These are phyloP conservation scores for Lerista edwardsae DNA, from an alignment of 2,797 vertebrate genomes.

Conservation along the genomic window DNA sequence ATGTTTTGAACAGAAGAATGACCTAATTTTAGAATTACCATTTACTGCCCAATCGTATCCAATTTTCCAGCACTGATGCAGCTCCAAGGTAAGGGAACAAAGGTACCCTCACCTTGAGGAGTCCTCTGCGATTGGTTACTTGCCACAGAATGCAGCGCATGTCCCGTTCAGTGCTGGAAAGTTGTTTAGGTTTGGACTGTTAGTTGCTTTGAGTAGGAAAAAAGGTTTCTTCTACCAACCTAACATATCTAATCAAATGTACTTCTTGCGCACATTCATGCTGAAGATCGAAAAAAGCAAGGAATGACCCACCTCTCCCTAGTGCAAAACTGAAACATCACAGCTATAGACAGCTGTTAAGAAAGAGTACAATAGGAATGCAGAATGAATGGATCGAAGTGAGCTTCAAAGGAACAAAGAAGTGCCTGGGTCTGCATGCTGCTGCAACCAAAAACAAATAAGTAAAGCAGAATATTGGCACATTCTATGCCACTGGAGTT, in stretches of 20 bases:
- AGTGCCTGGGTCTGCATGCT: neutral
- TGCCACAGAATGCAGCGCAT: too few species aligned
- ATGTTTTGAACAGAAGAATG: neutral
- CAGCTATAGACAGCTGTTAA: neutral
- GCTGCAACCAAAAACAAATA: neutral
- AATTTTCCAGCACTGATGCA: too few species aligned
- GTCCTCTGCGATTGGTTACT: too few species aligned
- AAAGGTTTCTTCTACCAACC: conserved; percentile 9
- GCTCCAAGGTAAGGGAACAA: too few species aligned
- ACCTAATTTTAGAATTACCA: neutral
- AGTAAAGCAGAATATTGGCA: neutral
- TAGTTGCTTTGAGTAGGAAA: conserved; percentile 20
- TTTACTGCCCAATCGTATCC: neutral
- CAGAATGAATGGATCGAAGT: neutral
- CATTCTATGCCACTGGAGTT: too few species aligned
- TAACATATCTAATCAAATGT: neutral
- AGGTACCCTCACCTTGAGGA: too few species aligned
- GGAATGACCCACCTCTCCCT: neutral
- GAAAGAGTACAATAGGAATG: neutral
- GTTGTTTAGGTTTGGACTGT: too few species aligned
- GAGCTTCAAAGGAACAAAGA: neutral
- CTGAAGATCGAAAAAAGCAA: conserved; percentile 8
- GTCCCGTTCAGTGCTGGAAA: too few species aligned
- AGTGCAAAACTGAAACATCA: neutral
- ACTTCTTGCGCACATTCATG: neutral